These are phyloP conservation scores for Helobdella robusta DNA, from an alignment of 2,888 invertebrate species.

Conservation along the genomic window DNA sequence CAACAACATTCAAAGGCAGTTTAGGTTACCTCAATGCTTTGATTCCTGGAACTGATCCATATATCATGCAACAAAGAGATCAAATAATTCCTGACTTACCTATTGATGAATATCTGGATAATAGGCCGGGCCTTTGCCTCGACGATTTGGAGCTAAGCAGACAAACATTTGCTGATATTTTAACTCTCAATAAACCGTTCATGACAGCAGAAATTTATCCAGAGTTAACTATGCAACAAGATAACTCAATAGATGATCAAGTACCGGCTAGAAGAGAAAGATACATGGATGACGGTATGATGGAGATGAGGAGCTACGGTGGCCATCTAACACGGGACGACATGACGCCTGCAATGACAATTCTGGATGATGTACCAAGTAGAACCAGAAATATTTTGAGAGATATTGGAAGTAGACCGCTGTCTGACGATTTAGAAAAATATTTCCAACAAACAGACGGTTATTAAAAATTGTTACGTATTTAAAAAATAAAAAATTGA, in stretches of 20 bases:
- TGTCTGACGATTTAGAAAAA: constrained; percentile 37
- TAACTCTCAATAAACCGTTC: constrained; percentile 5
- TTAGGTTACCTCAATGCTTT: constrained; percentile 18
- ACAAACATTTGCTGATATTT: constrained; percentile 13
- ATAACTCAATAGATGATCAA: background rate
- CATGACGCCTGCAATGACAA: constrained; percentile 55
- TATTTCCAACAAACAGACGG: too few relatives aligned
- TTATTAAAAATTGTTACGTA: too few relatives aligned
- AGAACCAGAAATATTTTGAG: constrained; percentile 52
- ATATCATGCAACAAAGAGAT: background rate
- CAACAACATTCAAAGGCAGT: constrained; percentile 19
- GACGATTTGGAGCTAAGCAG: constrained; percentile 12
- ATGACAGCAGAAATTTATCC: background rate
- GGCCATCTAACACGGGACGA: background rate
- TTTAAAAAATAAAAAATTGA: too few relatives aligned
- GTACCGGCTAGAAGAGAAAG: background rate
- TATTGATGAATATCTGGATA: background rate
- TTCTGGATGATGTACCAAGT: constrained; percentile 56
- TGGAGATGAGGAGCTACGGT: background rate
- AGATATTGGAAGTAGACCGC: constrained; percentile 37
- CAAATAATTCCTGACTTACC: background rate
- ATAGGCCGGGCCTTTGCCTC: background rate
- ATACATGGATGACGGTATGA: background rate
- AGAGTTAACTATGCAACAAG: background rate
- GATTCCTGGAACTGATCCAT: background rate